Evolutionary conservation across 2,888 invertebrate genomes (phyloP).

Genomic region (Cryptosula pallasiana): DNA sequence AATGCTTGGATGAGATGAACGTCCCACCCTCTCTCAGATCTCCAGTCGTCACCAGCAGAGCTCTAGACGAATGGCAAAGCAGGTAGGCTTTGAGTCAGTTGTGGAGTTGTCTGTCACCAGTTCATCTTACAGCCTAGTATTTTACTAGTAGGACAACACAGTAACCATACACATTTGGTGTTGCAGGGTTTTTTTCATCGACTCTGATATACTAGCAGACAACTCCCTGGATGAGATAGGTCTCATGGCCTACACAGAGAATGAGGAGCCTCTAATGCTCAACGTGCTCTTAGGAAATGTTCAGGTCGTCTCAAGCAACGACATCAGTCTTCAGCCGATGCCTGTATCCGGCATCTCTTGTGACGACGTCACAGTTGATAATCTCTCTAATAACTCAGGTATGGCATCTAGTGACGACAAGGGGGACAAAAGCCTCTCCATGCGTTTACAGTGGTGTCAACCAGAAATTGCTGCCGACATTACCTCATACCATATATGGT

Average conservation of each 20-base stretch:
- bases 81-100: too few species aligned
- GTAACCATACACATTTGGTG: too few species aligned
- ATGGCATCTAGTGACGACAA: background rate
- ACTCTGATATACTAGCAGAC: background rate
- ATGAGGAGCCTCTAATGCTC: slow-evolving; percentile 14
- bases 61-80: background rate
- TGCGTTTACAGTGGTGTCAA: slow-evolving; percentile 12
- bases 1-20: slow-evolving; percentile 4
- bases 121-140: too few species aligned
- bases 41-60: background rate
- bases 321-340: background rate
- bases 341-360: background rate
- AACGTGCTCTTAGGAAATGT: background rate
- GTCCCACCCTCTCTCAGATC: background rate
- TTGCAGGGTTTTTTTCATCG: slow-evolving; percentile 3
- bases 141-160: too few species aligned
- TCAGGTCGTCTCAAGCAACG: background rate
- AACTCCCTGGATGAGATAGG: slow-evolving; percentile 6
- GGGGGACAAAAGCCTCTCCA: background rate
- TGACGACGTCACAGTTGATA: slow-evolving; percentile 1
- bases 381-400: slow-evolving; percentile 7
- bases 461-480: slow-evolving; percentile 15
- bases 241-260: slow-evolving; percentile 10
- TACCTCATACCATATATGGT: slow-evolving; percentile 21
- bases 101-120: too few species aligned